Conservation (phyloP, 2,797 vertebrate species). For the Acomys russatus region DNA sequence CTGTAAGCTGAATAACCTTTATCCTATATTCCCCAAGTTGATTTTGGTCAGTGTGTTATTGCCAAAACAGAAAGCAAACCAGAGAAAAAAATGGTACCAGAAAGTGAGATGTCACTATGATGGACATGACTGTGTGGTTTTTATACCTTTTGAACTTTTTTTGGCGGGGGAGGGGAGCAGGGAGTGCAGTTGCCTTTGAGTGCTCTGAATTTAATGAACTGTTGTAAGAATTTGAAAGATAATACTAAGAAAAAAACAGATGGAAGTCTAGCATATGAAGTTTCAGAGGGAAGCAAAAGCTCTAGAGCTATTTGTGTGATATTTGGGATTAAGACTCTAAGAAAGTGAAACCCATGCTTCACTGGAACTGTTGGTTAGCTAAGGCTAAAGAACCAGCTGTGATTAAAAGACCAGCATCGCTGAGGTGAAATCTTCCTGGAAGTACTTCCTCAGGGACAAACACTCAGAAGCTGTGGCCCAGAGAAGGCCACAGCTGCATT, state of each 20-base stretch:
- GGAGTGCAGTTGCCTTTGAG: not conserved
- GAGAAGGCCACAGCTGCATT: not conserved
- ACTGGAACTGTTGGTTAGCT: not conserved
- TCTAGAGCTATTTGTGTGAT: not conserved
- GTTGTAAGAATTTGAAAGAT: not conserved
- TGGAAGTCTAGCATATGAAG: not conserved
- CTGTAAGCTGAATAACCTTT: not conserved
- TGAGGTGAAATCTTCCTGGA: slow-evolving; percentile 1
- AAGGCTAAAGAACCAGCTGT: not conserved
- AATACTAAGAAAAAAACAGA: not conserved
- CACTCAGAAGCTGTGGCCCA: not conserved
- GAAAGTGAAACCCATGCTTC: not conserved
- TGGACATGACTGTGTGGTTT: not conserved
- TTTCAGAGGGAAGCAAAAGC: not conserved
- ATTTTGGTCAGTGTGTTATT: not conserved
- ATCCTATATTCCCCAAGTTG: not conserved
- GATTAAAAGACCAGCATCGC: not conserved
- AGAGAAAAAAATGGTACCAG: not conserved
- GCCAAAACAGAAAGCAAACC: not conserved
- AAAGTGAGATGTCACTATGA: not conserved
- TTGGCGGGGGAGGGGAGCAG: not conserved
- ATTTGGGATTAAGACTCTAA: not conserved
- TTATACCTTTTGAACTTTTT: not conserved
- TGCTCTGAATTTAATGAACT: not conserved
- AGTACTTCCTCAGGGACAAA: not conserved